phyloP scores from a whole-genome alignment of 2,797 vertebrate genomes.

The Dermochelys coriacea region DNA sequence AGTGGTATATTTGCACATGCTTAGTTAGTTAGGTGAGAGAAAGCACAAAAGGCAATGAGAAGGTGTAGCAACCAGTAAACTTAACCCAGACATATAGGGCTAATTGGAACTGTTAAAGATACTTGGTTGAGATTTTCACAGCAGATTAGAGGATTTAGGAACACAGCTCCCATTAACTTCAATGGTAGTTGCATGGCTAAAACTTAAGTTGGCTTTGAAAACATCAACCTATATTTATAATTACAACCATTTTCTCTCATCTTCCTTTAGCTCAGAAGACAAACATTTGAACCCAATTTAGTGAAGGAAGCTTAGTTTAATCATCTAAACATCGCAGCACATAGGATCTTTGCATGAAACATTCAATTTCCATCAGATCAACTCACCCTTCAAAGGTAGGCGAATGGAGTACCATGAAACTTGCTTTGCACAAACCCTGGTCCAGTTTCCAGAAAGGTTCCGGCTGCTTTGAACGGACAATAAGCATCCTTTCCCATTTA shows the following conservation, averaged over 20 bases:
- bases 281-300: not conserved
- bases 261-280: not conserved
- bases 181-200: not conserved
- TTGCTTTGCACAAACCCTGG: not conserved
- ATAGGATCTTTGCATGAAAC: not conserved
- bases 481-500: too few relatives aligned
- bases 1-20: too few relatives aligned
- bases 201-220: too few relatives aligned
- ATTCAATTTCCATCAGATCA: not conserved
- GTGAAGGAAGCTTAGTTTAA: not conserved
- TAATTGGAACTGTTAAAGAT: not conserved
- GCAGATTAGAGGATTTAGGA: not conserved
- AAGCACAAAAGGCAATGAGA: not conserved
- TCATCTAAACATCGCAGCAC: not conserved
- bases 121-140: not conserved
- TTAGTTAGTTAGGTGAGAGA: not conserved
- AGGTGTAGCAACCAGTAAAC: not conserved
- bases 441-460: not conserved
- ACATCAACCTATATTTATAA: not conserved
- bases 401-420: not conserved
- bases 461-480: too few relatives aligned
- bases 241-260: not conserved
- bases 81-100: not conserved
- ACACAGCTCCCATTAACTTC: not conserved
- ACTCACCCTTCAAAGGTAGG: not conserved